phyloP scores from a whole-genome alignment of 2,113 vertebrate genomes.

The Colinus virginianus region DNA sequence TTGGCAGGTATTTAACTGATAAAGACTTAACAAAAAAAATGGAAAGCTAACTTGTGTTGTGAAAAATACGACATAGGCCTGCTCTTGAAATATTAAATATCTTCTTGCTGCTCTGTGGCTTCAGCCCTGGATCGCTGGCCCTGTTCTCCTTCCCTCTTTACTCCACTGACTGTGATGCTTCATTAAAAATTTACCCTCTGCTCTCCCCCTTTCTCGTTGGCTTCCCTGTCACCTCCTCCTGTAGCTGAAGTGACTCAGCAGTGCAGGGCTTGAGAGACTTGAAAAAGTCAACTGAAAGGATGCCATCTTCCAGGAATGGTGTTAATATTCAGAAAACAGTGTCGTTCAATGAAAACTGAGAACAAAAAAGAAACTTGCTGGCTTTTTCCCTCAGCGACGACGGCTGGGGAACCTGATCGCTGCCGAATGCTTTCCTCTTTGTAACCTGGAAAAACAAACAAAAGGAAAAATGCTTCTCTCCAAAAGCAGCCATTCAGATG shows the following conservation, averaged over 20 bases:
- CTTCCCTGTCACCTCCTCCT: not conserved
- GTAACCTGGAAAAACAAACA: not conserved
- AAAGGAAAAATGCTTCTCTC: not conserved
- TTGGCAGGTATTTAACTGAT: not conserved
- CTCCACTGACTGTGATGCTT: not conserved
- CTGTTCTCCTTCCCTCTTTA: not conserved
- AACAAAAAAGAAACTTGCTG: accelerated
- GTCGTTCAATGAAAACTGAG: not conserved
- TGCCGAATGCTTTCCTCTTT: not conserved
- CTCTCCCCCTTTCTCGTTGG: not conserved
- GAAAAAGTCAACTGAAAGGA: not conserved
- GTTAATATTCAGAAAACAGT: accelerated
- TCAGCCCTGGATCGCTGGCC: accelerated
- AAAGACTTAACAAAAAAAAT: not conserved
- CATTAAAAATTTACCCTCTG: not conserved
- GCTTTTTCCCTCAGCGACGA: not conserved
- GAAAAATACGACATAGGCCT: not conserved
- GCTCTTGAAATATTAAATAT: not conserved
- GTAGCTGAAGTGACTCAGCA: not conserved
- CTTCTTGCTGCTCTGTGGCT: not conserved
- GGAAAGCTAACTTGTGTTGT: not conserved
- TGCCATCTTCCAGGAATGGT: not conserved
- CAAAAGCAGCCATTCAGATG: not conserved
- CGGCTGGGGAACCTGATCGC: not conserved
- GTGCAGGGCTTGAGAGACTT: not conserved